phyloP scores from a whole-genome alignment of 2,888 invertebrate genomes.

The Sussaba pulchella region DNA sequence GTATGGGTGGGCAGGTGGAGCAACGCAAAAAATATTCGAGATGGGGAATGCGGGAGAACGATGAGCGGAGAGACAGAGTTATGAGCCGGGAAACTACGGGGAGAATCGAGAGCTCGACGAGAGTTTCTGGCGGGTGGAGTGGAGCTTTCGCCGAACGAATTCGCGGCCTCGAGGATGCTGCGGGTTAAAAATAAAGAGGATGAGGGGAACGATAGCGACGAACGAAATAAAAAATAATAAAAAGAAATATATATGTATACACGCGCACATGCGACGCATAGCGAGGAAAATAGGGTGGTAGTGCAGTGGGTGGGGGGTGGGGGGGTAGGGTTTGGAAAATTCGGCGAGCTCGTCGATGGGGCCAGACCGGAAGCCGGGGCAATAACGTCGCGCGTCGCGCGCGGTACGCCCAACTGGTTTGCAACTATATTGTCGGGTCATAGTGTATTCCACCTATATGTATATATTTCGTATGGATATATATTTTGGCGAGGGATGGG shows the following conservation, averaged over 20 bases:
- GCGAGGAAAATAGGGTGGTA: background rate
- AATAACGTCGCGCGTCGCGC: conserved; percentile 56
- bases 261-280: conserved; percentile 10
- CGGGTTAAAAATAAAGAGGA: conserved; percentile 45
- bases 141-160: conserved; percentile 1
- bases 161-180: conserved; percentile 51
- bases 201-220: conserved; percentile 60
- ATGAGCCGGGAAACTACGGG: conserved; percentile 47
- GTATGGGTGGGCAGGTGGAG: conserved; percentile 6
- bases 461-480: too few species aligned
- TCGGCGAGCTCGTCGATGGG: conserved; percentile 51
- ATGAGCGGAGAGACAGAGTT: conserved; percentile 50
- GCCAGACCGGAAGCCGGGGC: conserved; percentile 59
- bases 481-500: background rate
- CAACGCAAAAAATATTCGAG: conserved; percentile 47
- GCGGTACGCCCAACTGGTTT: conserved; percentile 62
- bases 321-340: conserved; percentile 37
- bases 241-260: background rate
- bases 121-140: conserved; percentile 9
- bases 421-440: conserved; percentile 60
- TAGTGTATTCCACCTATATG: conserved; percentile 25
- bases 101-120: conserved; percentile 46
- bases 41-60: conserved; percentile 47
- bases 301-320: background rate
- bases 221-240: conserved; percentile 38